Evolutionary conservation across 2,888 invertebrate species (phyloP).

Genomic region (Ceratothoa steindachneri): DNA sequence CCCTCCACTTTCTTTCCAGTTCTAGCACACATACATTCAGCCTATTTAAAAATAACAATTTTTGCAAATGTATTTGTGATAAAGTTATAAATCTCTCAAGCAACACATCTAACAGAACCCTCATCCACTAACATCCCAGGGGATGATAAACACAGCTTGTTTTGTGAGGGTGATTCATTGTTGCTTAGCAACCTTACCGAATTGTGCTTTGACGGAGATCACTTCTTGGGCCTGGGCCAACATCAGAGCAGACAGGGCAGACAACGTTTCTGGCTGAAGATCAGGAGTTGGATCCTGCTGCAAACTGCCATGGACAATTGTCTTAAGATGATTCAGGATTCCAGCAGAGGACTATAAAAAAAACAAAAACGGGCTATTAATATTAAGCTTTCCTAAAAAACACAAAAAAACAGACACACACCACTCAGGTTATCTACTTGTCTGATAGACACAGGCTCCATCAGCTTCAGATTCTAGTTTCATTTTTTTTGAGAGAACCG

Average conservation of each 20-base stretch:
- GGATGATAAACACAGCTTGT: too few relatives aligned
- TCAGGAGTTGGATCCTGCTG: constrained; percentile 95
- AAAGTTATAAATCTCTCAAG: too few relatives aligned
- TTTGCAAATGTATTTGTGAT: too few relatives aligned
- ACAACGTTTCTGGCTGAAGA: constrained; percentile 83
- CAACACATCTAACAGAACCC: too few relatives aligned
- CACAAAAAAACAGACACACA: neutral
- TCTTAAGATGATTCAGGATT: constrained; percentile 78
- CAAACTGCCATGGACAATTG: constrained; percentile 61
- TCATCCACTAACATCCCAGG: too few relatives aligned
- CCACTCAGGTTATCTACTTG: neutral
- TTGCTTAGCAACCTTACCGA: constrained; percentile 30
- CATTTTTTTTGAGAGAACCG: too few relatives aligned
- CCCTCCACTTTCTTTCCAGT: too few relatives aligned
- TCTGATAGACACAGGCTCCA: too few relatives aligned
- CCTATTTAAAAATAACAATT: too few relatives aligned
- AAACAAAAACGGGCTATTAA: neutral
- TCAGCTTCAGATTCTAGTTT: too few relatives aligned
- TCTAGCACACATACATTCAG: too few relatives aligned
- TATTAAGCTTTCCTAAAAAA: neutral
- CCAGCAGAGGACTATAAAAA: constrained; percentile 74
- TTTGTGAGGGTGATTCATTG: too few relatives aligned
- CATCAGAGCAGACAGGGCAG: constrained; percentile 82
- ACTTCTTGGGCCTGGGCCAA: constrained; percentile 98
- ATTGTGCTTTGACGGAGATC: constrained; percentile 81